Conservation (phyloP, 2,113 vertebrate species). For the Alces alces region DNA sequence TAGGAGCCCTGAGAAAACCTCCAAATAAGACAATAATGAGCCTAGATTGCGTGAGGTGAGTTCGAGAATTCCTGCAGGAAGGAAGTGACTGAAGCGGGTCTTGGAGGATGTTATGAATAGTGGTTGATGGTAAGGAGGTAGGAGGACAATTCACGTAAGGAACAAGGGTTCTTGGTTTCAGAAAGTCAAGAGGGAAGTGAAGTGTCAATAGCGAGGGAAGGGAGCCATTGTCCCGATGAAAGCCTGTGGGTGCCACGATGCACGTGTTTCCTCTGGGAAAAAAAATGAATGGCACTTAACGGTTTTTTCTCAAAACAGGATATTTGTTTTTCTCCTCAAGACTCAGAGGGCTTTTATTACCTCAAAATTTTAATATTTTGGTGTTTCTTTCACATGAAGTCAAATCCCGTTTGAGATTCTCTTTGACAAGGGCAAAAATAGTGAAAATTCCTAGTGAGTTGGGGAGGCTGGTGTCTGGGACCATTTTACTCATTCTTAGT, state of each 20-base stretch:
- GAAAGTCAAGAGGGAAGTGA: slow-evolving; percentile 19
- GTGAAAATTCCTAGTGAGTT: not conserved
- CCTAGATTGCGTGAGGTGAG: not conserved
- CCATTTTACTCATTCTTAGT: not conserved
- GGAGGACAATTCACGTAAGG: not conserved
- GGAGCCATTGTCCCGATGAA: not conserved
- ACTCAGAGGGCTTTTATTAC: not conserved
- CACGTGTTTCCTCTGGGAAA: slow-evolving; percentile 52
- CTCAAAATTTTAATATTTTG: slow-evolving; percentile 23
- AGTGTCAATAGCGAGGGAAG: not conserved
- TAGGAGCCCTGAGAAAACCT: not conserved
- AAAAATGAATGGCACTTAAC: not conserved
- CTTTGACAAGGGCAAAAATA: not conserved
- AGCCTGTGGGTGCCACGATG: not conserved
- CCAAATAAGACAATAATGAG: not conserved
- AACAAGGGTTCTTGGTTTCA: not conserved
- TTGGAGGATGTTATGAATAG: slow-evolving; percentile 29
- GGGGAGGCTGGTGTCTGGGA: not conserved
- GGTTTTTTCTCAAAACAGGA: slow-evolving; percentile 56
- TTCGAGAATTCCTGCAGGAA: slow-evolving; percentile 50
- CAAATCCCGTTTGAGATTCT: slow-evolving; percentile 38
- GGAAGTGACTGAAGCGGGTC: slow-evolving; percentile 34
- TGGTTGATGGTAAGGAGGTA: not conserved
- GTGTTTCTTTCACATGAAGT: not conserved
- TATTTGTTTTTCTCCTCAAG: slow-evolving; percentile 45